These are phyloP conservation scores for Drosophila kepulauana DNA, from an alignment of 1,140 invertebrate genomes.

Conservation along the genomic window DNA sequence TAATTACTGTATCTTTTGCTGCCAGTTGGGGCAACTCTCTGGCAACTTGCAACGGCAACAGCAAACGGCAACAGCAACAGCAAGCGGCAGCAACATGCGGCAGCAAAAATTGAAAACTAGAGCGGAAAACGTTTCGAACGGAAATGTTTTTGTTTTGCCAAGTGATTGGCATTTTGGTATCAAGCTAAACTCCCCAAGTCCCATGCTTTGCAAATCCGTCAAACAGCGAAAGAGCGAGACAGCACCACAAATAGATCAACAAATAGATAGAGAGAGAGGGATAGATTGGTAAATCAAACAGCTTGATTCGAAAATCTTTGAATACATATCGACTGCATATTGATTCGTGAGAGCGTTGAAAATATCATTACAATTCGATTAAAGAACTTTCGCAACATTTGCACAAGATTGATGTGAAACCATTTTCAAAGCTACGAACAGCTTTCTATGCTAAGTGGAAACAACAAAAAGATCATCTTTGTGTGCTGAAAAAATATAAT, in stretches of 20 bases:
- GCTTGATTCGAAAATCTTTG: background rate
- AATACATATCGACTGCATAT: background rate
- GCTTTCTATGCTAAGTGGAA: background rate
- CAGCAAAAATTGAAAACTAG: conserved; percentile 80
- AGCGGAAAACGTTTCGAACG: conserved; percentile 76
- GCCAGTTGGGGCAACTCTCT: conserved; percentile 40
- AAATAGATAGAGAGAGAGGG: background rate
- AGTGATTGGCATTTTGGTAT: conserved; percentile 66
- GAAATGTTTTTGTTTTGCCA: conserved; percentile 70
- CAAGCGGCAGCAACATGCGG: conserved; percentile 18
- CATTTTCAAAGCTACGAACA: background rate
- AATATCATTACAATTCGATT: conserved; percentile 1
- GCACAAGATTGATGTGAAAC: background rate
- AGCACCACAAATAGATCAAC: background rate
- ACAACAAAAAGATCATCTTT: no score
- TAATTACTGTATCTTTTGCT: conserved; percentile 75
- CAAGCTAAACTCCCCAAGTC: conserved; percentile 15
- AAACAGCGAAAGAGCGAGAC: conserved; percentile 2
- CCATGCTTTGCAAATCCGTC: conserved; percentile 27
- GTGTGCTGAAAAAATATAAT: no score
- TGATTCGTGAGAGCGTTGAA: conserved; percentile 2
- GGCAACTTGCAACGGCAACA: conserved; percentile 13
- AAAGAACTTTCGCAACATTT: background rate
- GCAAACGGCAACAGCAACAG: conserved; percentile 17
- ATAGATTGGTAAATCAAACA: background rate